A percentile compares a stretch with the other conserved stretches of the same genome.
Evolutionary conservation across 2,113 vertebrate species (phyloP).

Genomic region (Salvator merianae): DNA sequence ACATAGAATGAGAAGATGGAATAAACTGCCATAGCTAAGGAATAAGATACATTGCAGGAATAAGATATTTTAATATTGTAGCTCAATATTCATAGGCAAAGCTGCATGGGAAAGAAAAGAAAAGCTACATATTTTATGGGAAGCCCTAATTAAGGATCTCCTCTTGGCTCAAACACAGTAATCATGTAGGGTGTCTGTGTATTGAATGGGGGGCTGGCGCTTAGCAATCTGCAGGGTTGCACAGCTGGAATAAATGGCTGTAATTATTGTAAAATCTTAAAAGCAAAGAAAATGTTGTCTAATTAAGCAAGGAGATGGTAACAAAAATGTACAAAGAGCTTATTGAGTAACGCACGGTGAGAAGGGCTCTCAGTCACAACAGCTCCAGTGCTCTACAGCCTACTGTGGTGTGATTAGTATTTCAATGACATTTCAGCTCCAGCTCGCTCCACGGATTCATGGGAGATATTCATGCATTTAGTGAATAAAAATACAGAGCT

Average conservation of each 20-base stretch:
- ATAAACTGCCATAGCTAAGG: slow-evolving; percentile 3
- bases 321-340: slow-evolving; percentile 15
- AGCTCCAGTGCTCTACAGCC: not conserved
- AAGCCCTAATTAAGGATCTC: slow-evolving; percentile 21
- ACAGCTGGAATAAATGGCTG: slow-evolving; percentile 27
- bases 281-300: slow-evolving; percentile 27
- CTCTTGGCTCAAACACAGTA: slow-evolving; percentile 14
- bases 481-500: slow-evolving; percentile 11
- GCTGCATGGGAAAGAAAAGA: not conserved
- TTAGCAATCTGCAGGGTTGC: slow-evolving; percentile 11
- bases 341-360: not conserved
- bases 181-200: slow-evolving; percentile 2
- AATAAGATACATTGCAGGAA: slow-evolving; percentile 3
- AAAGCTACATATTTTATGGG: slow-evolving; percentile 10
- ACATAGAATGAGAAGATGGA: not conserved
- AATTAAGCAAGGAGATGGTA: slow-evolving; percentile 24
- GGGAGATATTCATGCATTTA: not conserved
- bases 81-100: slow-evolving; percentile 17
- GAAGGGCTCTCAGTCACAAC: slow-evolving; percentile 10
- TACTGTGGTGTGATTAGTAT: not conserved
- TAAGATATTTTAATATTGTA: slow-evolving; percentile 7
- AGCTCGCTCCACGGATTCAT: not conserved
- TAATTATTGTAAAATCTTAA: slow-evolving; percentile 35
- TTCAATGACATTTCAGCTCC: not conserved
- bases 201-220: slow-evolving; percentile 1